A percentile compares a stretch with the other conserved stretches of the same genome.
Evolutionary conservation across 2,888 invertebrate genomes (phyloP).

Genomic region (Ophioninae sp.): DNA sequence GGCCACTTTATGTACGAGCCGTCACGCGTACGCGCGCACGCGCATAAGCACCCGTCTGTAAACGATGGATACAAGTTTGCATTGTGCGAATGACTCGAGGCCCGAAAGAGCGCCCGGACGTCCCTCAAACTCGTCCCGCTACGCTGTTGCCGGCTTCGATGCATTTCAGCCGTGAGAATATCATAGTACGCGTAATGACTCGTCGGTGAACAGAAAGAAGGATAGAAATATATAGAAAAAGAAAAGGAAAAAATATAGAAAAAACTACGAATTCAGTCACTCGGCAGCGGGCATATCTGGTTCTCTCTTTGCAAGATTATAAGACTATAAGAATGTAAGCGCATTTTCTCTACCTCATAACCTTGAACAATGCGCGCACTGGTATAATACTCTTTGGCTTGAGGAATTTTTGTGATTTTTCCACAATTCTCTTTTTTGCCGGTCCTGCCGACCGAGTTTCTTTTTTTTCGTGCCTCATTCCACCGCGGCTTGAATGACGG

Average conservation of each 20-base stretch:
- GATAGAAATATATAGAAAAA: conserved; percentile 28
- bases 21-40: conserved; percentile 38
- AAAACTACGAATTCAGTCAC: conserved; percentile 52
- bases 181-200: conserved; percentile 75
- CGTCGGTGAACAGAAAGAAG: conserved; percentile 71
- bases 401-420: conserved; percentile 33
- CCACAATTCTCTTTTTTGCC: conserved; percentile 15
- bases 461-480: neutral
- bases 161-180: conserved; percentile 74
- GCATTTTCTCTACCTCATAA: conserved; percentile 69
- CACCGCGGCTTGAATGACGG: no score
- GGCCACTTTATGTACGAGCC: conserved; percentile 33
- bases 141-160: conserved; percentile 29
- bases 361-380: conserved; percentile 64
- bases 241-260: conserved; percentile 69
- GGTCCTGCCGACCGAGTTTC: neutral
- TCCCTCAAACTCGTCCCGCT: neutral
- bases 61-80: neutral
- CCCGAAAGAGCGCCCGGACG: neutral
- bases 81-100: neutral
- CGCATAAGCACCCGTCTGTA: neutral
- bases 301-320: conserved; percentile 49
- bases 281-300: conserved; percentile 33
- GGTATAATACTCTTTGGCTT: conserved; percentile 42
- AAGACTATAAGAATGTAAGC: conserved; percentile 68